Evolutionary conservation across 2,888 invertebrate species (phyloP), one percentile per base, ranked within the genome.

Genomic region (Cerastoderma edule): DNA sequence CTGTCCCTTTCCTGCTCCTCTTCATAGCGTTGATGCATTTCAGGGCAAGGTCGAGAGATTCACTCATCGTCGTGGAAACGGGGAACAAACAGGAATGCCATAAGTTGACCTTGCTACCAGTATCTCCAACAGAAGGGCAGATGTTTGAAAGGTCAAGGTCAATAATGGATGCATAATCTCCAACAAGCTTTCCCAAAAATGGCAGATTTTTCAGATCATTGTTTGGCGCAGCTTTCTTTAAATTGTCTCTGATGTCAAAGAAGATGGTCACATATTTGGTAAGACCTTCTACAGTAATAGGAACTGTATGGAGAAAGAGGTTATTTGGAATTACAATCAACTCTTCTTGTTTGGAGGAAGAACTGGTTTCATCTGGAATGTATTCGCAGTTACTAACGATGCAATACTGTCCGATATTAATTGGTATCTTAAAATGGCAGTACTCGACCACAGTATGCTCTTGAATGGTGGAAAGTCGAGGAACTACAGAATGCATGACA

Each of bases 351-450:
- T 30, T 24, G 6, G 56, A 4, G 16, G 71, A 50, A n/a, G 56
- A 44, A 13, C 35, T 19, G 2, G 35, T 39, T 6, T 75, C 69
- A 16, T 67, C 68, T 30, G 50, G 60, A 6, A 72, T 27, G 46
- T 83, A 80, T 67, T 87, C 83, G 78, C 93, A 93, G 80, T 92
- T 92, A 74, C 92, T 93, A 44, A 93, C 33, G 39, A 93, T 90
- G 71, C 89, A 89, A 64, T 89, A 86, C 22, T 82, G 75, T 2
- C 89, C 88, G 32, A 93, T 78, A 19, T 80, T 60, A 5, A 92
- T 74, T 28, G 90, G 87, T 19, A 87, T 63, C n/a, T 83, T 77
- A 77, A 93, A 91, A 33, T 90, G 76, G 74, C 93, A 93, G 78
- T 90, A 93, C 69, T 93, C 93, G 0, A 93, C 78, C 1, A 93